A percentile compares a stretch with the other conserved stretches of the same genome.
Conservation (phyloP, 2,888 invertebrate genomes). For the Galeopsomyia nigrocyanea region DNA sequence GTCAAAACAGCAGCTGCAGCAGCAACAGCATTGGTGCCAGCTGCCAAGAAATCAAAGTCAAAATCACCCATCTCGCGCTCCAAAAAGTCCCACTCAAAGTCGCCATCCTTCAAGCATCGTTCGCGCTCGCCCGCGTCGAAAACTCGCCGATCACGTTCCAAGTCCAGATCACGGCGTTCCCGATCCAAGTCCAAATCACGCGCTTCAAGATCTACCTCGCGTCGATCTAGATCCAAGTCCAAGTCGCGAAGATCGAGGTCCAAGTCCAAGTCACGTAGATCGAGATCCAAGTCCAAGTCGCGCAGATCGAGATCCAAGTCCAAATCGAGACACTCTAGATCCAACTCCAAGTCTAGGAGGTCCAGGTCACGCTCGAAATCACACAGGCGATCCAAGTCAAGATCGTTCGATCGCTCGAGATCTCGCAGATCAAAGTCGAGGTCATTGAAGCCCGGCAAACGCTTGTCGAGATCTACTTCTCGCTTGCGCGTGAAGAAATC, state of each 20-base stretch:
- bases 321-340: slow-evolving; percentile 67
- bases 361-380: slow-evolving; percentile 37
- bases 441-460: slow-evolving; percentile 51
- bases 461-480: slow-evolving; percentile 53
- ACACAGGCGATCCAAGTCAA: not conserved
- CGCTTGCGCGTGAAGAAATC: slow-evolving; percentile 63
- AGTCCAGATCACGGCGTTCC: slow-evolving; percentile 49
- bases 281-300: slow-evolving; percentile 64
- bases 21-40: not conserved
- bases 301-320: slow-evolving; percentile 65
- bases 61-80: slow-evolving; percentile 61
- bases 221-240: slow-evolving; percentile 57
- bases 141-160: slow-evolving; percentile 56
- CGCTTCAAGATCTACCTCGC: slow-evolving; percentile 55
- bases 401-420: slow-evolving; percentile 51
- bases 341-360: slow-evolving; percentile 50
- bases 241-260: slow-evolving; percentile 65
- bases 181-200: slow-evolving; percentile 58
- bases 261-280: slow-evolving; percentile 63
- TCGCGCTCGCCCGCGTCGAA: slow-evolving; percentile 57
- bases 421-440: slow-evolving; percentile 61
- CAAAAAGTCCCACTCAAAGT: slow-evolving; percentile 65
- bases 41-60: slow-evolving; percentile 58
- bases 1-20: slow-evolving; percentile 45
- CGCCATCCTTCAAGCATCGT: slow-evolving; percentile 56